Conservation (phyloP, 2,113 vertebrate species). For the Lophura nycthemera region DNA sequence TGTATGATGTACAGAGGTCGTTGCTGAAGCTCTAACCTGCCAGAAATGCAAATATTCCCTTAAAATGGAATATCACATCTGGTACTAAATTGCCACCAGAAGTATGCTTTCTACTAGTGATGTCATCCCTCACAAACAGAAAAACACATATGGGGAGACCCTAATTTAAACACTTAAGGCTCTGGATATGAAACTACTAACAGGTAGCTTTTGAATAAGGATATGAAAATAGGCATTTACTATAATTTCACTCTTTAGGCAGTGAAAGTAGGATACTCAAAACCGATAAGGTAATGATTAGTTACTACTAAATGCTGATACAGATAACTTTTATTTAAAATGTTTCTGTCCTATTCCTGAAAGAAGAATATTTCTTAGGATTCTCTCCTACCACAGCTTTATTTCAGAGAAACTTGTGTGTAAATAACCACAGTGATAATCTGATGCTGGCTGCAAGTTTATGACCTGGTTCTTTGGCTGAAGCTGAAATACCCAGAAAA, state of each 20-base stretch:
- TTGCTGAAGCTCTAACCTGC: neutral
- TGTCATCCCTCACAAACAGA: neutral
- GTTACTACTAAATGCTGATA: neutral
- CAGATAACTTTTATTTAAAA: neutral
- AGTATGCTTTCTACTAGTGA: neutral
- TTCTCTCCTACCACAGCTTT: neutral
- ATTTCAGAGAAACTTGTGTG: neutral
- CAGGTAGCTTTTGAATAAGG: neutral
- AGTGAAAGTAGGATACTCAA: neutral
- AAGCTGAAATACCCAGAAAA: neutral
- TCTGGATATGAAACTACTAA: neutral
- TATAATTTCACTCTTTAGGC: neutral
- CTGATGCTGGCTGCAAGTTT: neutral
- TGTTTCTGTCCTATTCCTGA: neutral
- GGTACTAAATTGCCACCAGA: neutral
- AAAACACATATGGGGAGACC: neutral
- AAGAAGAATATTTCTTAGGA: neutral
- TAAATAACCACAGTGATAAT: neutral
- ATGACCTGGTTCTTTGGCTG: neutral
- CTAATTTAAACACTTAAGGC: neutral
- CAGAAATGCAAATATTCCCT: neutral
- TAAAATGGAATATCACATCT: neutral
- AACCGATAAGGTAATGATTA: neutral
- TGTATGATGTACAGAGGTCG: neutral
- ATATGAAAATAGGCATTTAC: neutral